Base-by-base conservation (phyloP, 2,888 invertebrate species). In the Urechis unicinctus region DNA sequence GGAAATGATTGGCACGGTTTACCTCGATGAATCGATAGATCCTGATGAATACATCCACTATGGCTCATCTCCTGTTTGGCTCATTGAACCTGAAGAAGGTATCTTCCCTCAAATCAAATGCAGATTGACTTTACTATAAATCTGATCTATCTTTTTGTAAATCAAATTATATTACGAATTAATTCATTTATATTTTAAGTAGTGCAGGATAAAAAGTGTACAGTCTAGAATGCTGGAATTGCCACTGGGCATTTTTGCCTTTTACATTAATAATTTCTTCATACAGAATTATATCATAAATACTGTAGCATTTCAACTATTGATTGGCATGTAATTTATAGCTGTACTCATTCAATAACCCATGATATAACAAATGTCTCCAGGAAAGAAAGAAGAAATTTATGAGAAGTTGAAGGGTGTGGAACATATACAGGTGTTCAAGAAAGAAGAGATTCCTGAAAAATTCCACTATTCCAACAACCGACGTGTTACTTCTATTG, bases 401-500 rank as follows among this genome's bases (percentile, higher is more conserved):
- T 59, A 57, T 29, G 25, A 62, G 4, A 22, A 2, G 22, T 44
- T 62, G 42, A 58, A 57, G 45, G 44, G 52, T 1, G 49, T 62
- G 5, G 25, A 50, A 17, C 59, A 74, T 60, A 55, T 72, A 25
- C 60, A 62, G 30, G 75, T 76, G 3, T 78, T 73, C 59, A 62
- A 57, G 49, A 73, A 68, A 53, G 62, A 69, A 43, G 68, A 73
- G n/a, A 69, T 78, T 25, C 77, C 78, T 6, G 60, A 51, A 2
- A 54, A 71, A 5, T 75, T 62, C 55, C 75, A 78, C 56, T 78
- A 72, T 60, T 64, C 56, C 21, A 52, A 72, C 46, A 74, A 74
- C 59, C 58, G 66, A n/a, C 61, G 78, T 26, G 71, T 78, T 21
- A 61, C 62, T 49, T 68, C 71, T 1, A 66, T 78, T 22, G 28